Evolutionary conservation across 2,888 invertebrate genomes (phyloP).

Genomic region (Leptodirus hochenwartii): DNA sequence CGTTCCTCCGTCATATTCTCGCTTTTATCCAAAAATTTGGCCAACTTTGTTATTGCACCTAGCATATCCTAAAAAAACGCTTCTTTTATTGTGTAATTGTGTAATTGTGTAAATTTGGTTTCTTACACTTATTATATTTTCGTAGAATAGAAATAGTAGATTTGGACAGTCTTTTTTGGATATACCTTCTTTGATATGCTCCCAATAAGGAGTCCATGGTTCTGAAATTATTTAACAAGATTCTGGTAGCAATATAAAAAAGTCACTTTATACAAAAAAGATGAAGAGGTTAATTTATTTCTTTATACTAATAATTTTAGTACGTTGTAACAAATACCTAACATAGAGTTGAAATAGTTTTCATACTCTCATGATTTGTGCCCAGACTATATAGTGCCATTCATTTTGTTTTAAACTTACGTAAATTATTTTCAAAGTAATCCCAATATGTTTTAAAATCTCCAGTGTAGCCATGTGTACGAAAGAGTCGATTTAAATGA

Average conservation of each 20-base stretch:
- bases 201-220: slow-evolving; percentile 60
- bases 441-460: slow-evolving; percentile 53
- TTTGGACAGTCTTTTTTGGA: slow-evolving; percentile 42
- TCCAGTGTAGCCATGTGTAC: slow-evolving; percentile 48
- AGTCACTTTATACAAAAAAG: too few species aligned
- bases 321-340: too few species aligned
- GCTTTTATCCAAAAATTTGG: slow-evolving; percentile 44
- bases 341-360: too few species aligned
- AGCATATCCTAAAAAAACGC: slow-evolving; percentile 36
- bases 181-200: slow-evolving; percentile 65
- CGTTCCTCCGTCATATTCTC: slow-evolving; percentile 34
- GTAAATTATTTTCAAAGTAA: slow-evolving; percentile 46
- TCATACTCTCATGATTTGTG: too few species aligned
- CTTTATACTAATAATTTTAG: too few species aligned
- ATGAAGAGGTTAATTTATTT: too few species aligned
- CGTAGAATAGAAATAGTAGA: slow-evolving; percentile 61
- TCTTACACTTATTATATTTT: slow-evolving; percentile 50
- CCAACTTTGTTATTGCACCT: slow-evolving; percentile 35
- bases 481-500: slow-evolving; percentile 50
- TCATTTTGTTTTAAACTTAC: slow-evolving; percentile 28
- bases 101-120: not conserved
- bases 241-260: too few species aligned
- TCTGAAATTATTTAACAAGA: slow-evolving; percentile 26
- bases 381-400: too few species aligned
- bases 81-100: not conserved